These are phyloP conservation scores for Brachyhypopomus occidentalis DNA, from an alignment of 2,113 vertebrate species.

Conservation along the genomic window DNA sequence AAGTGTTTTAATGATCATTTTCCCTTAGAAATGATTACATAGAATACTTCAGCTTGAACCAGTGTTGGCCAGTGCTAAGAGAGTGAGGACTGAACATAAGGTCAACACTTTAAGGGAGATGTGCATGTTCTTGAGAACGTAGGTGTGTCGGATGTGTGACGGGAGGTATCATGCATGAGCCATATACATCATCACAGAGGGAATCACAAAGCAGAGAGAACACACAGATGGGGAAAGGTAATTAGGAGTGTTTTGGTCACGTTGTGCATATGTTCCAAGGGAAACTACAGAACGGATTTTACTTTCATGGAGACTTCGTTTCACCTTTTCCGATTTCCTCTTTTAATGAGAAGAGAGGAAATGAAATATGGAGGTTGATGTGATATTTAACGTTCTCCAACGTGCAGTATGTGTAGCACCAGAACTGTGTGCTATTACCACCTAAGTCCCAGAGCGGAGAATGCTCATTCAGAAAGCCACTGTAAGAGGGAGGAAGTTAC, in stretches of 20 bases:
- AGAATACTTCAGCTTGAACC: slow-evolving; percentile 50
- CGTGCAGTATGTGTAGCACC: not conserved
- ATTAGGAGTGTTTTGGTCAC: slow-evolving; percentile 10
- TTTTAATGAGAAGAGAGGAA: not conserved
- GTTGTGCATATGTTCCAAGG: not conserved
- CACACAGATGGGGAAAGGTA: slow-evolving; percentile 21
- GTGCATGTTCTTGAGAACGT: slow-evolving; percentile 48
- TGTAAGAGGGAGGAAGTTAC: slow-evolving; percentile 48
- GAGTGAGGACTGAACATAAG: slow-evolving; percentile 52
- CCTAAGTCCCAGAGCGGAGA: slow-evolving; percentile 4
- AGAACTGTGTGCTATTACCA: too few relatives aligned
- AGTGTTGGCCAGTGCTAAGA: slow-evolving; percentile 42
- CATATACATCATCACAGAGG: slow-evolving; percentile 52
- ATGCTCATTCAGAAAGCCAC: slow-evolving; percentile 5
- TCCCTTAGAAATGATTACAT: slow-evolving; percentile 55
- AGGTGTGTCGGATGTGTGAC: slow-evolving; percentile 37
- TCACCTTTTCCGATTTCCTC: not conserved
- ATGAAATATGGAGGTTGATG: not conserved
- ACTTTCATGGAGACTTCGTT: not conserved
- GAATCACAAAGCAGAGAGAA: slow-evolving; percentile 26
- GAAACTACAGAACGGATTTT: not conserved
- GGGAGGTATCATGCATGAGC: slow-evolving; percentile 48
- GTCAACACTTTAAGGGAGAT: slow-evolving; percentile 43
- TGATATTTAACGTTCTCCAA: not conserved
- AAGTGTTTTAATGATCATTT: slow-evolving; percentile 66